Conservation (phyloP, 2,888 invertebrate genomes). For the Beris chalybata region DNA sequence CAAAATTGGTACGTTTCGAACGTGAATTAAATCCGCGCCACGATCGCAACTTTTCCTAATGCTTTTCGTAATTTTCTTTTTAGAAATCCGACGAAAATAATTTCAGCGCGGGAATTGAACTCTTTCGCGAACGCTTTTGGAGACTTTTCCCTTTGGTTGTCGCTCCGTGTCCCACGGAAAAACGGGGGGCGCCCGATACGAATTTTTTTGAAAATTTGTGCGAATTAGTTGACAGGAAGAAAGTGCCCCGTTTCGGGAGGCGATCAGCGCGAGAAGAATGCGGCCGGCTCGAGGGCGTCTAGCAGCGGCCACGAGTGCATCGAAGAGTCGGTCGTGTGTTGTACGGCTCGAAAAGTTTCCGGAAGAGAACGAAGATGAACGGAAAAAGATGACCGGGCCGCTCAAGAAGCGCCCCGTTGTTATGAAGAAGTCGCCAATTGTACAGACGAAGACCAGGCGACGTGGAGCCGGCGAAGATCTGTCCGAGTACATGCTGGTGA, state of each 20-base stretch:
- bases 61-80: slow-evolving; percentile 1
- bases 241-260: no score
- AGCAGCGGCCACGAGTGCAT: slow-evolving; percentile 7
- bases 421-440: slow-evolving; percentile 27
- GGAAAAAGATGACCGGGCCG: slow-evolving; percentile 40
- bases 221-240: no score
- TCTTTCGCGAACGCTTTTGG: slow-evolving; percentile 18
- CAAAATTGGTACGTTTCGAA: background rate
- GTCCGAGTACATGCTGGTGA: slow-evolving; percentile 34
- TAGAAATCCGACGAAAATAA: slow-evolving; percentile 4
- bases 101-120: slow-evolving; percentile 37
- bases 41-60: background rate
- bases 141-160: slow-evolving; percentile 26
- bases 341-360: slow-evolving; percentile 51
- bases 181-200: slow-evolving; percentile 6
- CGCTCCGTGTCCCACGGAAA: slow-evolving; percentile 7
- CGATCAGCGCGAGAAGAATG: slow-evolving; percentile 7
- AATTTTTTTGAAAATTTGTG: no score
- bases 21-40: no score
- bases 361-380: slow-evolving; percentile 30
- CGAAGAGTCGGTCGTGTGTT: slow-evolving; percentile 49
- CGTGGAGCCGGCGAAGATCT: slow-evolving; percentile 31
- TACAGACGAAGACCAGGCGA: slow-evolving; percentile 2
- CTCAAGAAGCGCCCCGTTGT: slow-evolving; percentile 39
- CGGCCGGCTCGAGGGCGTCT: slow-evolving; percentile 33